These are phyloP conservation scores for Mormyrus proboscirostris DNA, from an alignment of 2,797 vertebrate species.

Conservation along the genomic window DNA sequence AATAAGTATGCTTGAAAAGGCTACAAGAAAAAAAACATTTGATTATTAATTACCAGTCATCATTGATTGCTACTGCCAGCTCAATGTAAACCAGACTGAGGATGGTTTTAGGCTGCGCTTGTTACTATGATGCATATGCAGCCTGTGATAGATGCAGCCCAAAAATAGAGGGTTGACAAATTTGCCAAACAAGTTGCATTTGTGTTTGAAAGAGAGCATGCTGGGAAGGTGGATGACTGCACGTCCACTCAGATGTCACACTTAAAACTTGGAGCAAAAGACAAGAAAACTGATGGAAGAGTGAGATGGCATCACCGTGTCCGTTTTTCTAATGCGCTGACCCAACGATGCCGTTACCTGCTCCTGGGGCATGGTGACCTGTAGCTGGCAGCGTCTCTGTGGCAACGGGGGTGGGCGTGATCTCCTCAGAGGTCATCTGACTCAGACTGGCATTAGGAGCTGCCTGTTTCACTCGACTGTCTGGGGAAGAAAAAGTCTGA, in stretches of 20 bases:
- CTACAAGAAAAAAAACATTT: background rate
- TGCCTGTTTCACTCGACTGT: slow-evolving; percentile 65
- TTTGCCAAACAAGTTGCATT: background rate
- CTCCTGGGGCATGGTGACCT: slow-evolving; percentile 41
- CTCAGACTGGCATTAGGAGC: slow-evolving; percentile 54
- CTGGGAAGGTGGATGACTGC: background rate
- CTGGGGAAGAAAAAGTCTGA: slow-evolving; percentile 43
- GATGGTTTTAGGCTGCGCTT: background rate
- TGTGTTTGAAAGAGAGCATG: background rate
- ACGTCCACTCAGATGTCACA: background rate
- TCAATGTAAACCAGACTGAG: background rate
- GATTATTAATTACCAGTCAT: background rate
- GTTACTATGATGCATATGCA: background rate
- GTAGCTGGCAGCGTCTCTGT: slow-evolving; percentile 32
- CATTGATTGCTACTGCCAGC: background rate
- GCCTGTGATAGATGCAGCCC: background rate
- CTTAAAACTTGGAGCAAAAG: background rate
- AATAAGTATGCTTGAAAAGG: background rate
- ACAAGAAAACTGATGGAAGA: background rate
- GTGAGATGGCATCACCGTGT: background rate
- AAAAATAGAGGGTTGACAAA: background rate
- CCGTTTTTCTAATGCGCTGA: background rate
- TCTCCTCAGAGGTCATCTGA: slow-evolving; percentile 59
- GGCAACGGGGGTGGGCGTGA: slow-evolving; percentile 39
- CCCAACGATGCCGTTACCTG: slow-evolving; percentile 62